A percentile compares a stretch with the other conserved stretches of the same genome.
These are phyloP conservation scores for Lasius fuliginosus DNA, from an alignment of 2,888 invertebrate species.

Conservation along the genomic window DNA sequence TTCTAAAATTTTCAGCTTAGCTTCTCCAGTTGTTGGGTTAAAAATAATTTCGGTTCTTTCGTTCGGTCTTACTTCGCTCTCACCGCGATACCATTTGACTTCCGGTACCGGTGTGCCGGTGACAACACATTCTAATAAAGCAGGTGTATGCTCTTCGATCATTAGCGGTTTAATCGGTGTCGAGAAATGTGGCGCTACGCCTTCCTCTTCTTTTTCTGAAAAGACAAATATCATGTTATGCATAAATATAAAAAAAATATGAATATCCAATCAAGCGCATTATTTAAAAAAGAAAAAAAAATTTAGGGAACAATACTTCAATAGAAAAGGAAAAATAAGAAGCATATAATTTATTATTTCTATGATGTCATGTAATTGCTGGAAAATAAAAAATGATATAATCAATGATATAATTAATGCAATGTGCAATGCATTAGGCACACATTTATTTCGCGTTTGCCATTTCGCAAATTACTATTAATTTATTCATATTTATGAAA, in stretches of 20 bases:
- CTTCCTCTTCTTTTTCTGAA: slow-evolving; percentile 90
- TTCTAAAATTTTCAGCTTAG: slow-evolving; percentile 89
- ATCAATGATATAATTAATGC: neutral
- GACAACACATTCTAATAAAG: slow-evolving; percentile 90
- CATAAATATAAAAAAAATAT: neutral
- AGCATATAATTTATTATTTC: neutral
- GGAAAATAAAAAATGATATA: neutral
- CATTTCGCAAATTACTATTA: neutral
- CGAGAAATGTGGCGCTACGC: slow-evolving; percentile 90
- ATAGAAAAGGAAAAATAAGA: neutral
- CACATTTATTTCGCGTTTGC: neutral
- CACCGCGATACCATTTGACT: slow-evolving; percentile 91
- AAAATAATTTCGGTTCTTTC: slow-evolving; percentile 88
- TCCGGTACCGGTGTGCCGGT: slow-evolving; percentile 90
- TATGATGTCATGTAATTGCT: neutral
- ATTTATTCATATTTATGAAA: neutral
- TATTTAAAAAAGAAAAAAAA: neutral
- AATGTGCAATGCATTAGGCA: neutral
- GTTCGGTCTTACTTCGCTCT: slow-evolving; percentile 89
- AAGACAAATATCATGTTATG: slow-evolving; percentile 23
- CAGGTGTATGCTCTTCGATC: slow-evolving; percentile 89
- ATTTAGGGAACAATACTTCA: neutral
- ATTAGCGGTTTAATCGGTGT: slow-evolving; percentile 90
- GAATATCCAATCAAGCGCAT: neutral
- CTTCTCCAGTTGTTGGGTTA: slow-evolving; percentile 89